Evolutionary conservation across 2,797 vertebrate genomes (phyloP), one percentile per base, ranked within the genome.

Genomic region (Pelodytes ibericus): DNA sequence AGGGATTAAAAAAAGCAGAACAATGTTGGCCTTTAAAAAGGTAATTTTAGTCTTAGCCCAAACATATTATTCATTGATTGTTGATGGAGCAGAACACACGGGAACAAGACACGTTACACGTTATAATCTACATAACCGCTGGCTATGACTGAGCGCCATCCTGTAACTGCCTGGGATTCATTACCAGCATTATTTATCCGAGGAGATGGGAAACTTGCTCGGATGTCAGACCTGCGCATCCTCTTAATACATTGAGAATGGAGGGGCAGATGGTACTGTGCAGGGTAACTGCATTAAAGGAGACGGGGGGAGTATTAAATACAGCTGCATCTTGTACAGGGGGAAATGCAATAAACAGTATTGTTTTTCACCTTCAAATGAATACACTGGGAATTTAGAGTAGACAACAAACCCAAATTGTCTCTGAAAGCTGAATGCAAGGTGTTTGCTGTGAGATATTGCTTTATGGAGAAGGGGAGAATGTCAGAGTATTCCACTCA

Each of bases 11-110:
- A 26, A 64, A 64, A 20, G 2, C 26, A 29, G n/a, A n/a, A 25
- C 47, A 67, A 51, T 67, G 41, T 67, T 26, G 2, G 25, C 26
- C 58, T 60, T 68, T 9, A 10, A 22, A 61, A 71, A 47, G 26
- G 27, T 0, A 59, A 15, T 59, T 59, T 27, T 41, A 29, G n/a
- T 26, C 16, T 6, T 20, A 13, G 24, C 3, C 26, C 9, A 41
- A 20, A 41, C 53, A 25, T 59, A 59, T 67, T 25, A 33, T 66
- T 59, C 4, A 49, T 30, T 49, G 64, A 39, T 68, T 75, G 53
- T 60, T 75, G 72, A 75, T 75, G 56, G 68, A 68, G 31, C 51
- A 59, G 33, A 74, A 56, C 18, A 24, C 36, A 47, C 24, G 4
- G 18, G 13, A 57, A n/a, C n/a, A 24, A 62, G 58, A 51, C 8